Evolutionary conservation across 2,797 vertebrate genomes (phyloP).

Genomic region (Danio choprae): DNA sequence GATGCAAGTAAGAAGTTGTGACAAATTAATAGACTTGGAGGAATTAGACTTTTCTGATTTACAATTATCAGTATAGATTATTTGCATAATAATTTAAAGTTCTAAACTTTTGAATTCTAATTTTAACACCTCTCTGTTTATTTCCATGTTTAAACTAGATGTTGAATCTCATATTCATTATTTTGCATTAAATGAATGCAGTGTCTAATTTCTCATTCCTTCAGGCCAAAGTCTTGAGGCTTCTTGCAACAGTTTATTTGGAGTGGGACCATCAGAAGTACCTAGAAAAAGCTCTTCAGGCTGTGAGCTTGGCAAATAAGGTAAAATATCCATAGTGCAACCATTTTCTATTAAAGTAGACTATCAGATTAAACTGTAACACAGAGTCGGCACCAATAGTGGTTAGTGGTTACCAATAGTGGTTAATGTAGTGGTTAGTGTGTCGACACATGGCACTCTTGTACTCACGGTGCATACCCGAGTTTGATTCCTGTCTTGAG

Average conservation of each 20-base stretch:
- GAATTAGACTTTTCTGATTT: not conserved
- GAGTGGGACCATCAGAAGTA: slow-evolving; percentile 83
- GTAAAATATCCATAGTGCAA: slow-evolving; percentile 66
- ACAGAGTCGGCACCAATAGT: too few relatives aligned
- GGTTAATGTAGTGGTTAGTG: too few relatives aligned
- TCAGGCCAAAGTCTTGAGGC: slow-evolving; percentile 87
- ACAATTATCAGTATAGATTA: not conserved
- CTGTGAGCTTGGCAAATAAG: slow-evolving; percentile 88
- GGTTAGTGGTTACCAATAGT: too few relatives aligned
- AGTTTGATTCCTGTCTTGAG: too few relatives aligned
- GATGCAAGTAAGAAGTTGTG: slow-evolving; percentile 78
- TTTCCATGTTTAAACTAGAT: not conserved
- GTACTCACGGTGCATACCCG: too few relatives aligned
- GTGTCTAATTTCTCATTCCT: slow-evolving; percentile 39
- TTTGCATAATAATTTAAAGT: not conserved
- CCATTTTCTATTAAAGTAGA: not conserved
- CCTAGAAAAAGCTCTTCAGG: slow-evolving; percentile 83
- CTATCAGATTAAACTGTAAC: not conserved
- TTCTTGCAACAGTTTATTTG: slow-evolving; percentile 87
- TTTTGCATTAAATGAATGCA: not conserved
- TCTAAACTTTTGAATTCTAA: not conserved
- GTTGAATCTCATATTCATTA: not conserved
- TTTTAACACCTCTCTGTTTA: not conserved
- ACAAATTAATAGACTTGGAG: not conserved
- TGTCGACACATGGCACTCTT: too few relatives aligned